Evolutionary conservation across 2,888 invertebrate genomes (phyloP).

Genomic region (Brachypterus glaber): DNA sequence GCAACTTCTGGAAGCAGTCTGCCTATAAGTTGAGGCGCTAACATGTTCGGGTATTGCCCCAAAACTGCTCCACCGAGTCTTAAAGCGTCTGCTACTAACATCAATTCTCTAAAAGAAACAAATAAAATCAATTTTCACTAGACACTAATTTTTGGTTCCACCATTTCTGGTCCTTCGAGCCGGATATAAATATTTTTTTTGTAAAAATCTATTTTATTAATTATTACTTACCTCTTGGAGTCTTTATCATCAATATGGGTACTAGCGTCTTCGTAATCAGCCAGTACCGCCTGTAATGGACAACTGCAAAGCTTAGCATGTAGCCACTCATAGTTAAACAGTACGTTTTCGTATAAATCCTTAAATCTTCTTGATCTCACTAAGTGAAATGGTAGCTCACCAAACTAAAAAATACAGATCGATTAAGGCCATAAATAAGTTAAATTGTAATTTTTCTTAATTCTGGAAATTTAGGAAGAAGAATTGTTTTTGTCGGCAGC

Average conservation of each 20-base stretch:
- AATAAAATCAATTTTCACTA: neutral
- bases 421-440: too few relatives aligned
- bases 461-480: too few relatives aligned
- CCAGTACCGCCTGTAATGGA: conserved; percentile 86
- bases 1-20: conserved; percentile 87
- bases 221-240: conserved; percentile 61
- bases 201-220: neutral
- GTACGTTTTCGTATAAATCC: conserved; percentile 81
- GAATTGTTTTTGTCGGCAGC: too few relatives aligned
- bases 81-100: conserved; percentile 87
- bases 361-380: conserved; percentile 83
- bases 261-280: conserved; percentile 92
- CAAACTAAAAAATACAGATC: conserved; percentile 55
- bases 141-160: too few relatives aligned
- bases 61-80: conserved; percentile 90
- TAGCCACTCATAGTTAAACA: conserved; percentile 97
- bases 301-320: conserved; percentile 93
- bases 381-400: conserved; percentile 91
- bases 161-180: neutral
- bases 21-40: conserved; percentile 89
- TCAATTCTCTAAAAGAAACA: conserved; percentile 58
- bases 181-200: neutral
- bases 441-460: too few relatives aligned
- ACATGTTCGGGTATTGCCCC: conserved; percentile 87
- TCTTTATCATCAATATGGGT: conserved; percentile 73